A percentile compares a stretch with the other conserved stretches of the same genome.
Evolutionary conservation across 2,888 invertebrate species (phyloP).

Genomic region (Hylaea fasciaria): DNA sequence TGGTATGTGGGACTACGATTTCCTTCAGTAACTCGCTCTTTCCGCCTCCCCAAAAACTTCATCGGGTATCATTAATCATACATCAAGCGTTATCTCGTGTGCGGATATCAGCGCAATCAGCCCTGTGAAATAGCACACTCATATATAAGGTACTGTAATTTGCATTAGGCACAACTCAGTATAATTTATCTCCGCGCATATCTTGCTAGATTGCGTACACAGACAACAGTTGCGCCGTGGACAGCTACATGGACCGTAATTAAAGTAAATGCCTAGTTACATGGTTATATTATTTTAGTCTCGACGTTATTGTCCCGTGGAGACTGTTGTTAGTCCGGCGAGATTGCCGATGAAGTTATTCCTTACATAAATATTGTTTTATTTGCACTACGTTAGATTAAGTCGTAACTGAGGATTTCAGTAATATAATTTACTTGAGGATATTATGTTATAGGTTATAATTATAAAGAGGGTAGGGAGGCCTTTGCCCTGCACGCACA

Average conservation of each 20-base stretch:
- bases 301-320: constrained; percentile 27
- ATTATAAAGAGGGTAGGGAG: too few species aligned
- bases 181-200: constrained; percentile 29
- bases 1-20: constrained; percentile 58
- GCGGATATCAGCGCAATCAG: constrained; percentile 51
- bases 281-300: constrained; percentile 34
- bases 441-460: background rate
- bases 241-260: constrained; percentile 39
- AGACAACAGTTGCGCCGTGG: constrained; percentile 33
- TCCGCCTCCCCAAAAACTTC: constrained; percentile 58
- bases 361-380: constrained; percentile 34
- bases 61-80: constrained; percentile 71
- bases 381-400: constrained; percentile 29
- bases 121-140: constrained; percentile 51
- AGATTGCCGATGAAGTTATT: constrained; percentile 33
- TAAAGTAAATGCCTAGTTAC: constrained; percentile 34
- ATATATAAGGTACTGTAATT: constrained; percentile 47
- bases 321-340: constrained; percentile 24
- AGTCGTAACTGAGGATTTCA: constrained; percentile 26
- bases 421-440: constrained; percentile 13
- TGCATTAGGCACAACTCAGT: constrained; percentile 34
- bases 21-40: constrained; percentile 56
- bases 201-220: constrained; percentile 21
- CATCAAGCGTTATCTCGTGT: constrained; percentile 63
- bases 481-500: too few species aligned